These are phyloP conservation scores for Poecilobothrus nobilitatus DNA, from an alignment of 2,888 invertebrate species.

Conservation along the genomic window DNA sequence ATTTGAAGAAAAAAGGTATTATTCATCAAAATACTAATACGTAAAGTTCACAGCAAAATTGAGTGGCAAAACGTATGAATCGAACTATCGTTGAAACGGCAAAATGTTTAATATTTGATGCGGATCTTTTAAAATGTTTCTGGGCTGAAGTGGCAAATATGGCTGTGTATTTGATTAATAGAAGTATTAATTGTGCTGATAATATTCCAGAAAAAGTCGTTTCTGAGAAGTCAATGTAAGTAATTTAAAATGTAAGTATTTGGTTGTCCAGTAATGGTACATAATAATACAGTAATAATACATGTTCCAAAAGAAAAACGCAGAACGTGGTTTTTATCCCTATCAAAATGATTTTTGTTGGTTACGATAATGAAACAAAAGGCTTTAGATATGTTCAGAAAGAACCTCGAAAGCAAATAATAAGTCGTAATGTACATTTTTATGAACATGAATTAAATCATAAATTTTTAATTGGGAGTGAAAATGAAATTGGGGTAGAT, in stretches of 20 bases:
- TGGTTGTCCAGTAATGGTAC: constrained; percentile 27
- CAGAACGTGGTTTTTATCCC: not conserved
- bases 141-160: constrained; percentile 24
- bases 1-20: constrained; percentile 4
- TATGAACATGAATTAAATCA: too few relatives aligned
- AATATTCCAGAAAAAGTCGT: constrained; percentile 36
- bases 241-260: constrained; percentile 35
- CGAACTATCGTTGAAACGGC: constrained; percentile 22
- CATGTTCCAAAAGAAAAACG: constrained; percentile 13
- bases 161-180: constrained; percentile 20
- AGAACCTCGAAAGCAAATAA: too few relatives aligned
- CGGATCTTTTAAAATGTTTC: constrained; percentile 10
- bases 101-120: constrained; percentile 20
- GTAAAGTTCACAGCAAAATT: constrained; percentile 7
- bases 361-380: too few relatives aligned
- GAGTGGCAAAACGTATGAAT: constrained; percentile 11
- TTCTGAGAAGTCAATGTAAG: constrained; percentile 31
- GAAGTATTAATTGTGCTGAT: constrained; percentile 7
- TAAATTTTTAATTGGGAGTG: too few relatives aligned
- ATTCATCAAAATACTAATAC: not conserved
- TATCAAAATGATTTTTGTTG: too few relatives aligned
- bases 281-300: too few relatives aligned
- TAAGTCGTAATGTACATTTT: too few relatives aligned
- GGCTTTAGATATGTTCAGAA: too few relatives aligned
- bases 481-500: too few relatives aligned